A percentile compares a stretch with the other conserved stretches of the same genome.
phyloP scores from a whole-genome alignment of 1,140 invertebrate genomes.

The Papilio aristodemus region DNA sequence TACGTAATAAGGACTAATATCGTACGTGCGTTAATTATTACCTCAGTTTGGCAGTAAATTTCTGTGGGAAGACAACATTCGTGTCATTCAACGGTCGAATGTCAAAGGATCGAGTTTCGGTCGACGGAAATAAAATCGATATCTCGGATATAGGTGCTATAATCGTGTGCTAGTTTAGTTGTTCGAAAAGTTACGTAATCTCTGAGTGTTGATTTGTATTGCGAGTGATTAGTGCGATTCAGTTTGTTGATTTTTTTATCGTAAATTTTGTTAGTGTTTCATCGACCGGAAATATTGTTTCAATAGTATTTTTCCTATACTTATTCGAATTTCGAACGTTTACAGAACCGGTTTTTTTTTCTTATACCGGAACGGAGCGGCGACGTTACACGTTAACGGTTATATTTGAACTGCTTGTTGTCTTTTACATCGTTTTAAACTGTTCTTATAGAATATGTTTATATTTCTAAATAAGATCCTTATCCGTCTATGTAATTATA shows the following conservation, averaged over 20 bases:
- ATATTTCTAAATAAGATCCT: not conserved
- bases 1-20: not conserved
- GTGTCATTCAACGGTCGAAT: conserved; percentile 22
- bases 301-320: conserved; percentile 7
- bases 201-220: not conserved
- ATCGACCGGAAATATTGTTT: conserved; percentile 4
- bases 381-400: not conserved
- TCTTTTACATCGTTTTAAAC: not conserved
- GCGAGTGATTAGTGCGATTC: not conserved
- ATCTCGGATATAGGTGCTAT: not conserved
- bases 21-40: conserved; percentile 5
- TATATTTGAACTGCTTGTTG: conserved; percentile 5
- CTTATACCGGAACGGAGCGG: not conserved
- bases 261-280: not conserved
- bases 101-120: conserved; percentile 22
- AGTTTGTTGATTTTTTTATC: not conserved
- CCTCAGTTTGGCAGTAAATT: conserved; percentile 11
- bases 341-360: conserved; percentile 13
- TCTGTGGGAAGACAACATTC: conserved; percentile 1
- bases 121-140: conserved; percentile 19
- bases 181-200: not conserved
- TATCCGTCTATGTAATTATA: not conserved
- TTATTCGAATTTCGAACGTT: conserved; percentile 12
- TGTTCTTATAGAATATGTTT: not conserved
- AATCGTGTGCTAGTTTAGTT: conserved; percentile 4